Conservation (phyloP, 2,797 vertebrate species). For the Lepilemur ruficaudatus region DNA sequence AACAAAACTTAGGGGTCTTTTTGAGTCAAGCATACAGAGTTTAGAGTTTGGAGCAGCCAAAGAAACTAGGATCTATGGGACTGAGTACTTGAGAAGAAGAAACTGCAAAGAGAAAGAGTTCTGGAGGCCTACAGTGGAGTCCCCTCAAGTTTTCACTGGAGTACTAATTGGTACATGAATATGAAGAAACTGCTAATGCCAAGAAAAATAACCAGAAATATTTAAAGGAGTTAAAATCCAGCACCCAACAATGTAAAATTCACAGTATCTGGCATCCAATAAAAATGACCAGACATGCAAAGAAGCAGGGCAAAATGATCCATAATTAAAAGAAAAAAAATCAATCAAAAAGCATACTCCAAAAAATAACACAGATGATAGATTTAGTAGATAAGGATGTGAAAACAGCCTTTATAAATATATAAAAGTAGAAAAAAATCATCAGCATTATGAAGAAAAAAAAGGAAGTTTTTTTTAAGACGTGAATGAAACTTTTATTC, state of each 20-base stretch:
- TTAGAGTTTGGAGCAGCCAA: neutral
- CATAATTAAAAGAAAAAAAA: neutral
- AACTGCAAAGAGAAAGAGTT: neutral
- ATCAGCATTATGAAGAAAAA: neutral
- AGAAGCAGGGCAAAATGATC: neutral
- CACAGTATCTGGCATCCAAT: neutral
- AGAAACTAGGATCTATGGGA: neutral
- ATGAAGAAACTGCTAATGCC: neutral
- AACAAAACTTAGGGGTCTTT: neutral
- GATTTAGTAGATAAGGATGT: neutral
- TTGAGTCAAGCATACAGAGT: neutral
- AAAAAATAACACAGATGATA: neutral
- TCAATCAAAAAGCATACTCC: neutral
- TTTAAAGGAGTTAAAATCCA: neutral
- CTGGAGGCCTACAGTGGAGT: neutral
- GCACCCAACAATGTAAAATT: neutral
- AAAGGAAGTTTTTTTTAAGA: neutral
- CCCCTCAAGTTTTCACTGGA: neutral
- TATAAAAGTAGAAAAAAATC: neutral
- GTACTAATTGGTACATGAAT: neutral
- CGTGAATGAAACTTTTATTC: neutral
- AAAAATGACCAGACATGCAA: neutral
- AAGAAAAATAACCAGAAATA: neutral
- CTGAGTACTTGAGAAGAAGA: neutral
- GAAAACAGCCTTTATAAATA: neutral